Evolutionary conservation across 2,797 vertebrate genomes (phyloP), one percentile per base, ranked within the genome.

Genomic region (Protonibea diacanthus): DNA sequence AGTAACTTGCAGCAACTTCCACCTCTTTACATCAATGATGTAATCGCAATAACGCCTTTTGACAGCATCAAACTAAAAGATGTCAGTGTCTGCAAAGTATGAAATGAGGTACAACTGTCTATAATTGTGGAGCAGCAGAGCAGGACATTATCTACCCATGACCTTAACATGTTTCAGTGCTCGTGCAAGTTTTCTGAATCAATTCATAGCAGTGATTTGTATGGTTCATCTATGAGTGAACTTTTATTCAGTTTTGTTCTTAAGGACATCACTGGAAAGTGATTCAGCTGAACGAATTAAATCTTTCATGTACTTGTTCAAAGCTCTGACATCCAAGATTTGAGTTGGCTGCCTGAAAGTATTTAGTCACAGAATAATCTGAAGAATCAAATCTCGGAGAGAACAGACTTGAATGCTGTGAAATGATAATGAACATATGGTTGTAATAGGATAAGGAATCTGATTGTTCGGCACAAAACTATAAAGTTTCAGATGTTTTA

Each of bases 141-240:
- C 8, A 47, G 14, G 15, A 42, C 60, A 40, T 63, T 63, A 40
- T 51, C 5, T 40, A 74, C 20, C 40, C 27, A 11, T 65, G 29
- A 58, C 9, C 17, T 57, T 6, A 63, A 21, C 4, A 53, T 40
- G n/a, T 71, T 71, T 45, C 29, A 51, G 20, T 49, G 40, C 25
- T 73, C 65, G 56, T 67, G 40, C 10, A 61, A 29, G 14, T 59
- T 66, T 53, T 51, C 27, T 61, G 12, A 29, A 44, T 21, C 62
- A 38, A 2, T 38, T 65, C 52, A 3, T 29, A 20, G 23, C 17
- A 49, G 51, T 11, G 18, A 70, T 61, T 66, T 61, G 52, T 44
- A 17, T 29, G 51, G 57, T 59, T 56, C 15, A 17, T 70, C 10
- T 48, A 21, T 23, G 4, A 23, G 14, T 40, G 1, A 38, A 48